Conservation (phyloP, 2,888 invertebrate genomes). For the Bombylius major region DNA sequence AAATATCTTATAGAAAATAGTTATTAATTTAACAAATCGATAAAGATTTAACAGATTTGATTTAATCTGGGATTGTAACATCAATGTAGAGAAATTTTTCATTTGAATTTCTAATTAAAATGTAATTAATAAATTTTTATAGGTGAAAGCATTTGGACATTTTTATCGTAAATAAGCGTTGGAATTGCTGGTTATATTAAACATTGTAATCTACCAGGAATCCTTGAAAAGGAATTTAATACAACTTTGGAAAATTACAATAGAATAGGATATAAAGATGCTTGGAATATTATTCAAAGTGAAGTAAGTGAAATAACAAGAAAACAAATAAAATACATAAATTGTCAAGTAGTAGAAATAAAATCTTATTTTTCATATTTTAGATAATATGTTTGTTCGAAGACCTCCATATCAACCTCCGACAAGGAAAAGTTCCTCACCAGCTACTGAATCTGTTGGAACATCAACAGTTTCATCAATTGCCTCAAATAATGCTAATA, state of each 20-base stretch:
- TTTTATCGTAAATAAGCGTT: constrained; percentile 69
- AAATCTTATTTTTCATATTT: constrained; percentile 34
- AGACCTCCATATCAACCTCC: constrained; percentile 39
- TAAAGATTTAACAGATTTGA: too few relatives aligned
- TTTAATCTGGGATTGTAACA: too few relatives aligned
- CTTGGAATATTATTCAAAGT: constrained; percentile 76
- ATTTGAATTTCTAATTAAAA: too few relatives aligned
- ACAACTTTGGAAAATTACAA: constrained; percentile 57
- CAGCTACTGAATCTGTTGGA: constrained; percentile 4
- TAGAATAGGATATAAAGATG: constrained; percentile 50
- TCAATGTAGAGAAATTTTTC: too few relatives aligned
- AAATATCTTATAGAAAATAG: constrained; percentile 19
- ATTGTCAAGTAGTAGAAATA: not conserved
- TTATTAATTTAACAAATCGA: constrained; percentile 1
- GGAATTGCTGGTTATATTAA: constrained; percentile 74
- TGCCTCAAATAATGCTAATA: not conserved
- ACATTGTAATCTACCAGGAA: constrained; percentile 52
- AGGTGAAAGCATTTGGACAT: constrained; percentile 63
- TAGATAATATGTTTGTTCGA: constrained; percentile 53
- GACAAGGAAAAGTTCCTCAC: constrained; percentile 6
- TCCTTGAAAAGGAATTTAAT: constrained; percentile 59
- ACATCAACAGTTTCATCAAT: not conserved
- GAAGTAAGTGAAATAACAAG: constrained; percentile 47
- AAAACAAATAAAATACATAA: not conserved
- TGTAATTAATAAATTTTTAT: not conserved